A percentile compares a stretch with the other conserved stretches of the same genome.
These are phyloP conservation scores for Corythoichthys haematopterus DNA, from an alignment of 2,113 vertebrate genomes.

Conservation along the genomic window DNA sequence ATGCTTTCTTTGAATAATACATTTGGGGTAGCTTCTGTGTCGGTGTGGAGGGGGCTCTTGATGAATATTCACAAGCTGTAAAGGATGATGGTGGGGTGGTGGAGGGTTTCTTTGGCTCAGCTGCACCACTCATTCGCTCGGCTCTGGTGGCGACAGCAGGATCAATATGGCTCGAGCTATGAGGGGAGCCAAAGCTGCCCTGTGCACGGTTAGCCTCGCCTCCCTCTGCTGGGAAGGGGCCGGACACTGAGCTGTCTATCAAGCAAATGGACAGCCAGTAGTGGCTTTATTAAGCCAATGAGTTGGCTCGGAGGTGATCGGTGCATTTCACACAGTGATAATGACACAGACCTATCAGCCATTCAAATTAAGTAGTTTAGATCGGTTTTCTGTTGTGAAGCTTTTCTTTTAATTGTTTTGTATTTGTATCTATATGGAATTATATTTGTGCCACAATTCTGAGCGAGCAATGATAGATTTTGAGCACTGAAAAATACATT, in stretches of 20 bases:
- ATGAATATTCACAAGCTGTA: slow-evolving; percentile 71
- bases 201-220: slow-evolving; percentile 30
- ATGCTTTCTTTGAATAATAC: slow-evolving; percentile 71
- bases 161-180: slow-evolving; percentile 44
- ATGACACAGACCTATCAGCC: background rate
- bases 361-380: background rate
- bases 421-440: no score
- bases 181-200: slow-evolving; percentile 47
- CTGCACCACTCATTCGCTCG: slow-evolving; percentile 59
- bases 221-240: slow-evolving; percentile 40
- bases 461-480: no score
- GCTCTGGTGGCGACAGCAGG: slow-evolving; percentile 28
- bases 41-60: slow-evolving; percentile 10
- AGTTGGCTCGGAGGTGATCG: slow-evolving; percentile 12
- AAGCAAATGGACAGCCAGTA: slow-evolving; percentile 28
- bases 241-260: slow-evolving; percentile 44
- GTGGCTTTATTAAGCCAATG: slow-evolving; percentile 29
- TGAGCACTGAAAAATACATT: no score
- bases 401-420: no score
- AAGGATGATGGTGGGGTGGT: background rate
- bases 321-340: background rate
- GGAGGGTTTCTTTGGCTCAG: slow-evolving; percentile 33
- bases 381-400: no score
- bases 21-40: slow-evolving; percentile 48
- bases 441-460: no score